These are phyloP conservation scores for Pelobates cultripes DNA, from an alignment of 2,797 vertebrate species.

Conservation along the genomic window DNA sequence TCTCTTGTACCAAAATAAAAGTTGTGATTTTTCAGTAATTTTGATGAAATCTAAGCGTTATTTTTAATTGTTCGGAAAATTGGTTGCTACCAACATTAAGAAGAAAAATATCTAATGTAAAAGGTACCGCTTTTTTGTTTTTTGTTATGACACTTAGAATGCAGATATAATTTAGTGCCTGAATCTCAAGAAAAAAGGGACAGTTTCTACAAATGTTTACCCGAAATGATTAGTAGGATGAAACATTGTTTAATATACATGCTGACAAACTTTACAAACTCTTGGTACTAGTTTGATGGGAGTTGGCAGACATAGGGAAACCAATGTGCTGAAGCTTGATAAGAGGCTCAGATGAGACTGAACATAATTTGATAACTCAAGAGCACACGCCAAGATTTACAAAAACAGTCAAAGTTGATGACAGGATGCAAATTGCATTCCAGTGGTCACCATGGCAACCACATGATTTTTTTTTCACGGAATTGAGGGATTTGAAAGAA, in stretches of 20 bases:
- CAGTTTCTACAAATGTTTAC: too few species aligned
- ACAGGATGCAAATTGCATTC: constrained; percentile 37
- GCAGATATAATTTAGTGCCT: too few species aligned
- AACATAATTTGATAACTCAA: constrained; percentile 42
- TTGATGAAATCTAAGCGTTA: too few species aligned
- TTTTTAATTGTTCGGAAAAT: too few species aligned
- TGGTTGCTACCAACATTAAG: too few species aligned
- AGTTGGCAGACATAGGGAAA: constrained; percentile 27
- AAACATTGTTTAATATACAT: background rate
- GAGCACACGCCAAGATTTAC: constrained; percentile 26
- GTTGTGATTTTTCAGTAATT: too few species aligned
- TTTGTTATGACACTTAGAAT: too few species aligned
- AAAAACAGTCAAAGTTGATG: constrained; percentile 36
- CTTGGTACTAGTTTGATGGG: constrained; percentile 11
- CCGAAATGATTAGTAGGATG: too few species aligned
- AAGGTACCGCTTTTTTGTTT: too few species aligned
- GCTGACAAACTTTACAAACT: constrained; percentile 23
- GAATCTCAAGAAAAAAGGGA: too few species aligned
- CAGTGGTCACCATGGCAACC: constrained; percentile 28
- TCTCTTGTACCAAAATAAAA: too few species aligned
- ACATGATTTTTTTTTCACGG: constrained; percentile 5
- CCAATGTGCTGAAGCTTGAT: constrained; percentile 35
- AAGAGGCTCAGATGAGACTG: constrained; percentile 49
- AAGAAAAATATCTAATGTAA: too few species aligned
- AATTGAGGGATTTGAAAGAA: constrained; percentile 21